Base-by-base conservation (phyloP, 2,797 vertebrate genomes). In the Enteromius treurensis region DNA sequence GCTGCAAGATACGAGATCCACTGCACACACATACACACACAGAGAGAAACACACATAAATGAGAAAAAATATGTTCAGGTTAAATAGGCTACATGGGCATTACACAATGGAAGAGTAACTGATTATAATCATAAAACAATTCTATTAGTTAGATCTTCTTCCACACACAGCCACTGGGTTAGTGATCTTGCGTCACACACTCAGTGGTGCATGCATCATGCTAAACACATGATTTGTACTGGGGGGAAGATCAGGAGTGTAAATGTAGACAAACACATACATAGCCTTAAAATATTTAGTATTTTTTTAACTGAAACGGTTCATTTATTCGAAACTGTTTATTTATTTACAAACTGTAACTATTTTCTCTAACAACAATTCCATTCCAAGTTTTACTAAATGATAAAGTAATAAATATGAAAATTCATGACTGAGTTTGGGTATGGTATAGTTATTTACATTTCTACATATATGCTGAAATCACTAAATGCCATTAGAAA, bases 1-100 rank as follows among this genome's bases (percentile, higher is more conserved):
- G 98, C 92, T 99, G 98, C 58, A 99, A 95, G 89, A 98, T 92
- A 87, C 97, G 96, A 6, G 97, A 96, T 86, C 96, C 96, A 37
- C 98, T 99, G 92, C 75, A 62, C 82, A 60, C 77, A 87, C 55
- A 73, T 34, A 73, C 77, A 88, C 68, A 90, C 74, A 85, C 83
- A 83, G 71, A 80, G 49, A 70, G 10, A 90, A 70, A 86, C 83
- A 83, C 78, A 80, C 62, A 70, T 9, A 75, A 17, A 81, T 68
- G 34, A 79, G 37, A 80, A 40, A 83, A 70, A 80, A 45, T 0
- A 51, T 64, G 15, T 53, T 21, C n/a, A 19, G 29, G 49, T 58
- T 47, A 70, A 70, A 58, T 10, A 13, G 34, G n/a, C 23, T 58
- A 0, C 9, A 60, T 1, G 34, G 32, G n/a, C 4, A 32, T 64